phyloP scores from a whole-genome alignment of 1,140 invertebrate genomes.

The Megathymus violae region DNA sequence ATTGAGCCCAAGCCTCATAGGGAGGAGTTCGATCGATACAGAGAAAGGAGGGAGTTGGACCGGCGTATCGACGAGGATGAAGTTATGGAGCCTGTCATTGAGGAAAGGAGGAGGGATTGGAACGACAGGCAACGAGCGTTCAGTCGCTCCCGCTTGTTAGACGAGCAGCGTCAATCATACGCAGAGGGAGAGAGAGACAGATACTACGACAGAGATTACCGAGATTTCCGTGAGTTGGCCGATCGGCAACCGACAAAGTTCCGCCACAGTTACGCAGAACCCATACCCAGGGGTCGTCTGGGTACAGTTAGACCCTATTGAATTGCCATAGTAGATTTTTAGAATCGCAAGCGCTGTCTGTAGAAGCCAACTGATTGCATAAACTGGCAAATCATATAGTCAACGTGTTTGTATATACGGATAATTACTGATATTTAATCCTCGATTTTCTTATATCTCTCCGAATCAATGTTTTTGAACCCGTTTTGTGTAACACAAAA shows the following conservation, averaged over 20 bases:
- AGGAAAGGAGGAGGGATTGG: slow-evolving; percentile 73
- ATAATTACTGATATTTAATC: slow-evolving; percentile 8
- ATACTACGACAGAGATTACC: slow-evolving; percentile 72
- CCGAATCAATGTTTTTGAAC: neutral
- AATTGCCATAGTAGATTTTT: slow-evolving; percentile 75
- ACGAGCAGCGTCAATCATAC: slow-evolving; percentile 73
- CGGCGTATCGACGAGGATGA: slow-evolving; percentile 78
- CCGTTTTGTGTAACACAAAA: neutral
- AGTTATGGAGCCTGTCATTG: slow-evolving; percentile 77
- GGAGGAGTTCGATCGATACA: slow-evolving; percentile 68
- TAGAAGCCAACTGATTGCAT: neutral
- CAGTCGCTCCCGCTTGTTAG: slow-evolving; percentile 73
- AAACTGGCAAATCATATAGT: slow-evolving; percentile 6
- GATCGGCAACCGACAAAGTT: slow-evolving; percentile 76
- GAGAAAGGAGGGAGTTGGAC: slow-evolving; percentile 69
- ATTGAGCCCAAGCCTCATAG: slow-evolving; percentile 69
- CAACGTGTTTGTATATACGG: slow-evolving; percentile 9
- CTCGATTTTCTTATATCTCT: slow-evolving; percentile 23
- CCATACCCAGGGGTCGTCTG: slow-evolving; percentile 76
- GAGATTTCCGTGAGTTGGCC: slow-evolving; percentile 72
- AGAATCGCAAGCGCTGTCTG: slow-evolving; percentile 12
- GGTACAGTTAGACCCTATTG: slow-evolving; percentile 80
- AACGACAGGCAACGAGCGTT: slow-evolving; percentile 74
- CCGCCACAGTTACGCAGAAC: slow-evolving; percentile 81
- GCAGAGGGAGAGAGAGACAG: slow-evolving; percentile 74